Evolutionary conservation across 1,140 invertebrate genomes (phyloP).

Genomic region (Pseudoatta argentina): DNA sequence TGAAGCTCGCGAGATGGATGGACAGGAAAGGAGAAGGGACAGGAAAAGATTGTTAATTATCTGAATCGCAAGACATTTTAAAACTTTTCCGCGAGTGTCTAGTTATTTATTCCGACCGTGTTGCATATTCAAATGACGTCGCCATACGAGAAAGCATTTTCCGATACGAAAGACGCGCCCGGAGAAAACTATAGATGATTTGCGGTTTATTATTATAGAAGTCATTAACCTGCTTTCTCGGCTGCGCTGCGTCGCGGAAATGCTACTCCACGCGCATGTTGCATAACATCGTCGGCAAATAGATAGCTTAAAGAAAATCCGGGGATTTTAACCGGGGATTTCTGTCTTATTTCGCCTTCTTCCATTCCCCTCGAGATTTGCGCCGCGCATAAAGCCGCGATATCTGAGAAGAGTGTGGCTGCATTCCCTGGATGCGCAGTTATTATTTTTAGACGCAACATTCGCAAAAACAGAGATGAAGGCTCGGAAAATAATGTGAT

Average conservation of each 20-base stretch:
- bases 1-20: background rate
- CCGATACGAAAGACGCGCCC: background rate
- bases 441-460: conserved; percentile 3
- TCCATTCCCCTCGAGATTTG: conserved; percentile 36
- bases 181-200: background rate
- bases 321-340: conserved; percentile 34
- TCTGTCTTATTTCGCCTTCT: conserved; percentile 43
- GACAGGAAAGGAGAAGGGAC: background rate
- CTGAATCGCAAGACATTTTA: background rate
- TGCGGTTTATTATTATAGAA: conserved; percentile 40
- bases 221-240: conserved; percentile 39
- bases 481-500: background rate
- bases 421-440: background rate
- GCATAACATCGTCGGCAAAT: background rate
- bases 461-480: background rate
- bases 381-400: conserved; percentile 19
- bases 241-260: background rate
- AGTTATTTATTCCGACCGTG: conserved; percentile 38
- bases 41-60: background rate
- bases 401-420: conserved; percentile 14
- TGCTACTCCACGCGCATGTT: background rate
- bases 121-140: conserved; percentile 30
- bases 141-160: background rate
- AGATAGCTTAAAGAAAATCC: conserved; percentile 48
- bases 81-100: conserved; percentile 12